Percentiles rank a stretch among this genome's conserved stretches.
phyloP scores from a whole-genome alignment of 2,113 vertebrate species.

The Fregata magnificens region DNA sequence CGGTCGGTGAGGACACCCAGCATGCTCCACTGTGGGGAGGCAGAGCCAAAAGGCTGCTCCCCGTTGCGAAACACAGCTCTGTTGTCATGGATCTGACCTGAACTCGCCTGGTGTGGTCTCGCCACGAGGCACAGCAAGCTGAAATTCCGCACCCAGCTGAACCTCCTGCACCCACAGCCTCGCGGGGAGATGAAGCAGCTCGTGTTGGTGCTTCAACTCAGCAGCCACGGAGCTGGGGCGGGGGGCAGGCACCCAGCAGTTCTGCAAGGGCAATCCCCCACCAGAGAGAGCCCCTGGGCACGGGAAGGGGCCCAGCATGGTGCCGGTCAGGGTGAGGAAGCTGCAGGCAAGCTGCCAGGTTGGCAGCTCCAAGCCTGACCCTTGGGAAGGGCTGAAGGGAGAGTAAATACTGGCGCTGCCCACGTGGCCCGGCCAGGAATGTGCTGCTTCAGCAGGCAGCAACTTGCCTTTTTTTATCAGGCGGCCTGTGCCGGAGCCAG shows the following conservation, averaged over 20 bases:
- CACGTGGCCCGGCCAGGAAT: conserved; percentile 16
- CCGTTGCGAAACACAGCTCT: not conserved
- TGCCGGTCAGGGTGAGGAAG: not conserved
- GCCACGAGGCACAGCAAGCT: not conserved
- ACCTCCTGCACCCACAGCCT: not conserved
- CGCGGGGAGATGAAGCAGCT: not conserved
- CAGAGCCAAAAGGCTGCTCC: not conserved
- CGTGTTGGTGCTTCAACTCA: not conserved
- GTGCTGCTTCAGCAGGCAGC: conserved; percentile 63
- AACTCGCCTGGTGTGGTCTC: not conserved
- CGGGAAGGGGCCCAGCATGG: not conserved
- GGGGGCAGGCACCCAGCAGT: not conserved
- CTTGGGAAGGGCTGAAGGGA: conserved; percentile 16
- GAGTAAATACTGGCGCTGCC: conserved; percentile 5
- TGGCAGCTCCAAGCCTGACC: conserved; percentile 42
- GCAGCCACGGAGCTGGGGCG: not conserved
- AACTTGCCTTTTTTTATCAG: conserved; percentile 1
- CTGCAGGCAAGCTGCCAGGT: not conserved
- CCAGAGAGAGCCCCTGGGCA: not conserved
- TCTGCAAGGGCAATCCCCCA: not conserved
- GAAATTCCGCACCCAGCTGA: not conserved
- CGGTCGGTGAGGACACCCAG: not conserved
- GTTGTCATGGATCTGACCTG: conserved; percentile 8
- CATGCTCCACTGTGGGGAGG: not conserved
- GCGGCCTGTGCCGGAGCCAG: not conserved